Conservation (phyloP, 2,888 invertebrate species). For the Epirrita christyi region DNA sequence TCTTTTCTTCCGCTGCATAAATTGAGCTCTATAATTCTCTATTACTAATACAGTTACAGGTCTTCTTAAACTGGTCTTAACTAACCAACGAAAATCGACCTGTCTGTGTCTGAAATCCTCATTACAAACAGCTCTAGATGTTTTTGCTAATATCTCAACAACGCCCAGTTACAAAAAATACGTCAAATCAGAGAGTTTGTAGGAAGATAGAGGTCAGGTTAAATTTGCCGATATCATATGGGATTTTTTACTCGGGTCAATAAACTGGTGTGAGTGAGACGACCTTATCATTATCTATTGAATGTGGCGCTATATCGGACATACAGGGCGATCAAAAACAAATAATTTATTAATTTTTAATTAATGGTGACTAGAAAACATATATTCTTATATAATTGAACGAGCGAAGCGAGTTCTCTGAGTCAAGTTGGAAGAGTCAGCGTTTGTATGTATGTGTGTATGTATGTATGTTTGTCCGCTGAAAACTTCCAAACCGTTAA, state of each 20-base stretch:
- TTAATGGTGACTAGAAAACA: not conserved
- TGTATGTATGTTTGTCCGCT: too few species aligned
- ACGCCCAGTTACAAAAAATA: slow-evolving; percentile 31
- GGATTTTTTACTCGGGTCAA: slow-evolving; percentile 63
- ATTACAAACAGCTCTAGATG: slow-evolving; percentile 5
- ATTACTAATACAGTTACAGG: slow-evolving; percentile 38
- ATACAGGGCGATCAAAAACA: slow-evolving; percentile 50
- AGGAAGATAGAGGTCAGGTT: slow-evolving; percentile 29
- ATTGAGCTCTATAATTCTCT: slow-evolving; percentile 42
- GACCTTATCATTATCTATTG: slow-evolving; percentile 75
- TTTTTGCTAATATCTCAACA: slow-evolving; percentile 1
- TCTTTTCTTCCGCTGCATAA: slow-evolving; percentile 45
- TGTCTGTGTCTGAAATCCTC: not conserved
- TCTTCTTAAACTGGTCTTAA: slow-evolving; percentile 18
- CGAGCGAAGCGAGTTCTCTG: too few species aligned
- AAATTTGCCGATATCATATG: slow-evolving; percentile 35
- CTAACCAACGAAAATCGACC: slow-evolving; percentile 19
- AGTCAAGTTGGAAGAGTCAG: too few species aligned
- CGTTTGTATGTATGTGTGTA: too few species aligned
- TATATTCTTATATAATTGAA: too few species aligned
- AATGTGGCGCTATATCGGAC: slow-evolving; percentile 47
- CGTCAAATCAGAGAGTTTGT: not conserved
- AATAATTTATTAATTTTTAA: too few species aligned
- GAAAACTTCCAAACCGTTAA: too few species aligned
- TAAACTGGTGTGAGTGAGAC: slow-evolving; percentile 70